Evolutionary conservation across 2,113 vertebrate genomes (phyloP).

Genomic region (Camelus bactrianus): DNA sequence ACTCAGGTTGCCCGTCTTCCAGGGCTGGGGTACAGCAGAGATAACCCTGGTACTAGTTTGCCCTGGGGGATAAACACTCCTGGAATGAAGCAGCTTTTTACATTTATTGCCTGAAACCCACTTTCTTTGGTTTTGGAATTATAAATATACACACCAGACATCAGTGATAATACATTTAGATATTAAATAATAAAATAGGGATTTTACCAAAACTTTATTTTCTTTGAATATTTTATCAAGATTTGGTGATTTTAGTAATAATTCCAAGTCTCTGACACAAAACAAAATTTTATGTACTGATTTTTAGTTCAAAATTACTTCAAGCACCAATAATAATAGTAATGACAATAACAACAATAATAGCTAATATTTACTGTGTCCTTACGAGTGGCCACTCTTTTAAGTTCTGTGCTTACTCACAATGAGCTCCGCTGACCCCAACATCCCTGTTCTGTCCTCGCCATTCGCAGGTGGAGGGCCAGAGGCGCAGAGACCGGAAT

Average conservation of each 20-base stretch:
- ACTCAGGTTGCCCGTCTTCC: background rate
- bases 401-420: background rate
- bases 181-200: background rate
- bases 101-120: background rate
- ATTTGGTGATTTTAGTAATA: background rate
- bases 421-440: background rate
- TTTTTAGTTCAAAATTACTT: background rate
- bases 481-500: background rate
- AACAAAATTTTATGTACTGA: background rate
- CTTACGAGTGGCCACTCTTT: background rate
- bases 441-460: background rate
- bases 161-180: background rate
- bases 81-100: background rate
- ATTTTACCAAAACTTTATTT: background rate
- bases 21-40: background rate
- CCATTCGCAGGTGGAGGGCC: background rate
- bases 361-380: background rate
- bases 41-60: background rate
- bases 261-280: background rate
- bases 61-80: rapidly evolving
- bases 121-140: slow-evolving; percentile 5
- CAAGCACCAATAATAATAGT: background rate
- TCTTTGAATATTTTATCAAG: background rate
- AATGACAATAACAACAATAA: background rate
- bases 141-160: background rate